phyloP scores from a whole-genome alignment of 2,113 vertebrate species.

The Amazona vittata region DNA sequence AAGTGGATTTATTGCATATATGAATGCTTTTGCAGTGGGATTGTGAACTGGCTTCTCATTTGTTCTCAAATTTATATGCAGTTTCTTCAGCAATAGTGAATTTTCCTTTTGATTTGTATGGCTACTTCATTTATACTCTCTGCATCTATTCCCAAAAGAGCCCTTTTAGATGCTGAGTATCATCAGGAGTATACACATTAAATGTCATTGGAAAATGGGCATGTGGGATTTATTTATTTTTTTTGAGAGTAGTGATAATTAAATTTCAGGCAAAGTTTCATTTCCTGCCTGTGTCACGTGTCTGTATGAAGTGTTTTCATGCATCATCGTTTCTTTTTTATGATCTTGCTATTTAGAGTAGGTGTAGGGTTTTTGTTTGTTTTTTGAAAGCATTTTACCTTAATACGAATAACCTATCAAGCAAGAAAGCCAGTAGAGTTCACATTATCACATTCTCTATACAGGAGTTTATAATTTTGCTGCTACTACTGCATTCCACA shows the following conservation, averaged over 20 bases:
- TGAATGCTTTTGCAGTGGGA: background rate
- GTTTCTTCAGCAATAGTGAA: background rate
- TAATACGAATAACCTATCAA: conserved; percentile 68
- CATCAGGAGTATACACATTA: background rate
- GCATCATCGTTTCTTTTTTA: background rate
- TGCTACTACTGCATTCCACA: conserved; percentile 50
- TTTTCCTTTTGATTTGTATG: background rate
- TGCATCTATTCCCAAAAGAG: background rate
- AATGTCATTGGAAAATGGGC: background rate
- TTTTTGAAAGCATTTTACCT: conserved; percentile 43
- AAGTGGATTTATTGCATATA: background rate
- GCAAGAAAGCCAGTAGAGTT: conserved; percentile 49
- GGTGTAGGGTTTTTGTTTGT: background rate
- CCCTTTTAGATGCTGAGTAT: background rate
- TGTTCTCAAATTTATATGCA: background rate
- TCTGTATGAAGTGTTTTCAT: background rate
- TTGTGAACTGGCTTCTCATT: background rate
- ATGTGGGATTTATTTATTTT: background rate
- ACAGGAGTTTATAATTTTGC: conserved; percentile 47
- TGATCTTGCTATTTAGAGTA: conserved; percentile 22
- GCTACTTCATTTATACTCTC: background rate
- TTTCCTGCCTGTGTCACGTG: conserved; percentile 21
- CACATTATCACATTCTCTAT: conserved; percentile 11
- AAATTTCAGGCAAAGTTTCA: background rate
- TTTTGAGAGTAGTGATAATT: background rate